Percentiles rank a stretch among this genome's conserved stretches.
Evolutionary conservation across 1,140 invertebrate species (phyloP).

Genomic region (Caenorhabditis latens): DNA sequence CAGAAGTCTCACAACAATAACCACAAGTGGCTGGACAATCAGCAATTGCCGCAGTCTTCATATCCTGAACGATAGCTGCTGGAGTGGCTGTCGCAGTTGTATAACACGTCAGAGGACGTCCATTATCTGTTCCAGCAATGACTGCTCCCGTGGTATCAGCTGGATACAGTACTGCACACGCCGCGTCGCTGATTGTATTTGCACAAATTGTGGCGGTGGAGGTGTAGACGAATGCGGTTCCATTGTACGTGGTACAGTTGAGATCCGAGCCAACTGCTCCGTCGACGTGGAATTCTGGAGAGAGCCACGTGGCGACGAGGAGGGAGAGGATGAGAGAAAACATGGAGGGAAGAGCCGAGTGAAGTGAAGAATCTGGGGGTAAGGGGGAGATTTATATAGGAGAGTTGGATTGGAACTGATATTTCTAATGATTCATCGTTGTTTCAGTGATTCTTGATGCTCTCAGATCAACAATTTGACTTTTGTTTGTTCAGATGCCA

Average conservation of each 20-base stretch:
- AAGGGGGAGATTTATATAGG: background rate
- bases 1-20: conserved; percentile 30
- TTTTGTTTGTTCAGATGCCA: background rate
- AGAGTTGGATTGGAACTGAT: background rate
- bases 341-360: background rate
- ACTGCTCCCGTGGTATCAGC: background rate
- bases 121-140: background rate
- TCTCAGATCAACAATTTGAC: background rate
- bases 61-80: conserved; percentile 24
- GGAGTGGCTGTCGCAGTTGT: conserved; percentile 1
- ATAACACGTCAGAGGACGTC: background rate
- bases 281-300: conserved; percentile 6
- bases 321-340: background rate
- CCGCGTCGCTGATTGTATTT: background rate
- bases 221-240: background rate
- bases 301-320: background rate
- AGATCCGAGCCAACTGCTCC: background rate
- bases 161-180: background rate
- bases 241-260: background rate
- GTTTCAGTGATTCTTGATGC: background rate
- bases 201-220: background rate
- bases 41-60: conserved; percentile 22
- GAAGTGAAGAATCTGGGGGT: background rate
- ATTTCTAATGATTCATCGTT: conserved; percentile 9
- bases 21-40: conserved; percentile 39